Base-by-base conservation (phyloP, 2,888 invertebrate species). In the Agonum fuliginosum region DNA sequence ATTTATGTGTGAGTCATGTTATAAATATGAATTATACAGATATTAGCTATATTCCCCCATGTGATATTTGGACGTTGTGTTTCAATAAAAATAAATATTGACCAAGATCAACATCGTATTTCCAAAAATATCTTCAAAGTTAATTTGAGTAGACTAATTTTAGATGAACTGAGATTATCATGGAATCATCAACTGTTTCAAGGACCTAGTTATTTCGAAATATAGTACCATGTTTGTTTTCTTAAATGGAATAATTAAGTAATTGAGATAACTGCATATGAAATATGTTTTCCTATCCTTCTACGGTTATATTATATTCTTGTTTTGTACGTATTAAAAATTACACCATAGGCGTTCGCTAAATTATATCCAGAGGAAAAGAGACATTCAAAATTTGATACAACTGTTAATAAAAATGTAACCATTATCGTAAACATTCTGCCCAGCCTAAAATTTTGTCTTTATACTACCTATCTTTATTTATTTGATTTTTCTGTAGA, bases 61-160 rank as follows among this genome's bases (percentile, higher is more conserved):
- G 46, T 70, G 24, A 48, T 71, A 48, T 71, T 48, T 48, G 24
- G 58, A 62, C 19, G 12, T 72, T 54, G 30, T 72, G 34, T 72
- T 54, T 72, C 22, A 54, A 72, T 54, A 72, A 54, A 72, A 54
- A 72, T 72, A 72, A 54, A 72, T 72, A 54, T 72, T 72, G 72
- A 72, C 72, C 54, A 72, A 72, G 72, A 72, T 72, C 58, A 54
- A 72, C 72, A 72, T 14, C 51, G 27, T 70, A 54, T 46, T 41
- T 72, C 72, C 58, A 41, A 58, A 72, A 72, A 72, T 72, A 72
- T 72, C 70, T 67, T 67, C 71, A 71, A 71, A 71, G 71, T 71
- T 71, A 51, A 71, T 71, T 71, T 51, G 41, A 71, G 71, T 51
- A 12, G 19, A 48, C 71, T 71, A 71, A 48, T 27, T 30, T 48